Base-by-base conservation (phyloP, 2,888 invertebrate species). In the Agriopis aurantiaria region DNA sequence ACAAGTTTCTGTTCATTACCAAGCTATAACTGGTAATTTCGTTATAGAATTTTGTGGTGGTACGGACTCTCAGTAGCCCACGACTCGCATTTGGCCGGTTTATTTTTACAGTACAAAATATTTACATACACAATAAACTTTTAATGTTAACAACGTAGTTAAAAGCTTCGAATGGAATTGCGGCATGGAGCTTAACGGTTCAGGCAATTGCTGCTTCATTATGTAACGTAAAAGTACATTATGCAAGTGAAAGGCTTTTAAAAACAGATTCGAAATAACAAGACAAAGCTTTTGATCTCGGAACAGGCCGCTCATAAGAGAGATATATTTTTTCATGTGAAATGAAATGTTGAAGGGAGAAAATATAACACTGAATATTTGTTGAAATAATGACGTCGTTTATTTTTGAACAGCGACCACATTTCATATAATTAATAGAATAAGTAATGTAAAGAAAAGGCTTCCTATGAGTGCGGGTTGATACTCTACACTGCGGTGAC, bases 221-320 rank as follows among this genome's bases (percentile, higher is more conserved):
- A 56, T 56, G 14, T 45, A 49, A 4, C 43, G 11, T 61, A 55
- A 43, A 63, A 58, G 41, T 53, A 68, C 43, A 58, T 68, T 51
- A 62, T 45, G 10, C 55, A 33, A 14, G 41, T 58, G 56, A 62
- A 65, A 53, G 12, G 33, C 43, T 65, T 65, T 71, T 57, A 57
- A n/a, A 53, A 57, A 43, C 41, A 40, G 51, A 59, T 55, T 46
- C 49, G 14, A 59, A 51, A 59, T 65, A 41, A 57, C 58, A 48
- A 41, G 40, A 59, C 57, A 59, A 23, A 68, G 48, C 43, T 53
- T 58, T 53, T 53, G 57, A 68, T 62, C 61, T 51, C 17, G 3
- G 41, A 12, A 40, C 14, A 51, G 14, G 49, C 49, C 40, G 49
- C 10, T 56, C 12, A 3, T 55, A 52, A 8, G 12, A 10, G 33